Conservation (phyloP, 2,888 invertebrate genomes). For the Philhelius pedissequus region DNA sequence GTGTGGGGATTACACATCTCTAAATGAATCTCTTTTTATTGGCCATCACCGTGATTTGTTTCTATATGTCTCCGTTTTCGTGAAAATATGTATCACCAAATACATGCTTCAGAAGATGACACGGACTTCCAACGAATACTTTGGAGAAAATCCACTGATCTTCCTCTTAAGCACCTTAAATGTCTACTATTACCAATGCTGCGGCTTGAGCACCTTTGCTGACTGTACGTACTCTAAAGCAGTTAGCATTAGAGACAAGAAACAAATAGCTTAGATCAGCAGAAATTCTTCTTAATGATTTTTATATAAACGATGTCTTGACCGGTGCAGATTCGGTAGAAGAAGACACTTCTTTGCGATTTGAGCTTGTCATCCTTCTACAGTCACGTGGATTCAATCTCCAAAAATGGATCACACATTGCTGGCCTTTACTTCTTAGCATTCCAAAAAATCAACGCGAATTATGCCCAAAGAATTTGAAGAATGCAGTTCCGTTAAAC, state of each 20-base stretch:
- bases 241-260: conserved; percentile 56
- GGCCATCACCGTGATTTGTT: conserved; percentile 33
- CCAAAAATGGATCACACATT: too few relatives aligned
- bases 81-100: not conserved
- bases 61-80: conserved; percentile 25
- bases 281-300: conserved; percentile 39
- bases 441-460: too few relatives aligned
- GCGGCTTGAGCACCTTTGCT: conserved; percentile 52
- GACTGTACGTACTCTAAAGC: conserved; percentile 44
- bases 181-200: conserved; percentile 49
- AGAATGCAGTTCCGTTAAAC: not conserved
- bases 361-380: not conserved
- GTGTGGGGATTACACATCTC: not conserved
- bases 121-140: too few relatives aligned
- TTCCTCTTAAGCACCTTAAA: conserved; percentile 23
- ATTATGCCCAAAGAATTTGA: not conserved
- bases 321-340: conserved; percentile 39
- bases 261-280: conserved; percentile 46
- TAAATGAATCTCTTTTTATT: conserved; percentile 26
- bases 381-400: too few relatives aligned
- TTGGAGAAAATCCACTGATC: not conserved
- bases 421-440: too few relatives aligned
- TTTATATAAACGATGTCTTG: conserved; percentile 70
- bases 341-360: not conserved
- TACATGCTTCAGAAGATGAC: too few relatives aligned